Evolutionary conservation across 2,113 vertebrate genomes (phyloP), one percentile per base, ranked within the genome.

Genomic region (Tenrec ecaudatus): DNA sequence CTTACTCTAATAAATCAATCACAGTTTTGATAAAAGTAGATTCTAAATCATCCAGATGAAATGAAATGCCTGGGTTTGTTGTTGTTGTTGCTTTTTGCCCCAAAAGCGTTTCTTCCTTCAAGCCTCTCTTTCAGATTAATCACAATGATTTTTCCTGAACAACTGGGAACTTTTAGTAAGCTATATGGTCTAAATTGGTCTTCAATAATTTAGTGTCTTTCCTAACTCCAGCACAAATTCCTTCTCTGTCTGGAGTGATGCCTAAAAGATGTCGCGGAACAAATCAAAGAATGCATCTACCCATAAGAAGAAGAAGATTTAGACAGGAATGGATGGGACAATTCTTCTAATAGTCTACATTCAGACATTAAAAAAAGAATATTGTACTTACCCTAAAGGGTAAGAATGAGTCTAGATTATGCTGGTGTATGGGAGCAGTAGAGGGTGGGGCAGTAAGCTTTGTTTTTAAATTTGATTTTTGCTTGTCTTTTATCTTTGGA

Each of bases 281-380:
- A 85, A 88, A 78, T 82, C 62, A 79, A 94, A 93, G 14, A 87
- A 79, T 85, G 77, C 89, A 69, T n/a, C 29, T 86, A 83, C 78
- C 62, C 25, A 17, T 57, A 29, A 23, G 73, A 43, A 71, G 27
- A 64, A 29, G 4, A 77, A 27, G 57, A n/a, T 3, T 20, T 17
- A 23, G 23, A 31, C 3, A 9, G 29, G 43, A 36, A 11, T 23
- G 86, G 2, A 85, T 33, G 7, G 40, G 9, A 66, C 15, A 86
- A 71, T 29, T 36, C n/a, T 47, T 71, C 9, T 66, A 68, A 43
- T 78, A 53, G 47, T 92, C 31, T 85, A 6, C 73, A 84, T 88
- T 79, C 64, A 71, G 25, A 83, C 86, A 82, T 36, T 47, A 92
- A 92, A 78, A 53, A 53, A 6, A 0, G 57, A 91, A 43, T 58